Evolutionary conservation across 2,888 invertebrate genomes (phyloP).

Genomic region (Pristionchus exspectatus): DNA sequence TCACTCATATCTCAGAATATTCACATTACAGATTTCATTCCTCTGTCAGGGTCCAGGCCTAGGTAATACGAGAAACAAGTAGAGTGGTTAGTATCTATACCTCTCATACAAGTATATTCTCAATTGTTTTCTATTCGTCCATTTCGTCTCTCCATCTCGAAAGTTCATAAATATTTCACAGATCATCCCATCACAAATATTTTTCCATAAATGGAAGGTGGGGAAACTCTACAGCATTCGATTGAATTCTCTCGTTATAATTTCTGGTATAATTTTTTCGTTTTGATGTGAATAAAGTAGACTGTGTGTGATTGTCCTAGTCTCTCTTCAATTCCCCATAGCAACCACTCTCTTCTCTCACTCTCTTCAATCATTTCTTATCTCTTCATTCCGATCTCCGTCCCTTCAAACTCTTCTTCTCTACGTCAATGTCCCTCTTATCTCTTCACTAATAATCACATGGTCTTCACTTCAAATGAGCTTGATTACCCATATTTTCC

Average conservation of each 20-base stretch:
- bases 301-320: neutral
- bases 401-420: neutral
- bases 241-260: too few relatives aligned
- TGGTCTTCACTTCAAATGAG: constrained; percentile 50
- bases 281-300: neutral
- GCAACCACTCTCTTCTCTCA: constrained; percentile 22
- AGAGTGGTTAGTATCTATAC: too few relatives aligned
- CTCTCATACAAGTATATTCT: too few relatives aligned
- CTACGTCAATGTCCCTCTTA: neutral
- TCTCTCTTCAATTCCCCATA: constrained; percentile 14
- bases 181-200: too few relatives aligned
- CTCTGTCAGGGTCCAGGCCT: too few relatives aligned
- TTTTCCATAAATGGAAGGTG: too few relatives aligned
- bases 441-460: neutral
- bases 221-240: too few relatives aligned
- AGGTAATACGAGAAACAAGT: too few relatives aligned
- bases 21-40: neutral
- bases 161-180: too few relatives aligned
- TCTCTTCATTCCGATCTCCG: constrained; percentile 27
- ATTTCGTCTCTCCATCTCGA: too few relatives aligned
- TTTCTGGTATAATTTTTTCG: too few relatives aligned
- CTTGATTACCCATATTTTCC: constrained; percentile 70
- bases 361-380: constrained; percentile 44
- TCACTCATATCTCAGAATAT: neutral
- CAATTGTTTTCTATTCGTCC: too few relatives aligned